Evolutionary conservation across 92 coral and sea anemone species (phyloP).

Genomic region (Heliopora coerulea): DNA sequence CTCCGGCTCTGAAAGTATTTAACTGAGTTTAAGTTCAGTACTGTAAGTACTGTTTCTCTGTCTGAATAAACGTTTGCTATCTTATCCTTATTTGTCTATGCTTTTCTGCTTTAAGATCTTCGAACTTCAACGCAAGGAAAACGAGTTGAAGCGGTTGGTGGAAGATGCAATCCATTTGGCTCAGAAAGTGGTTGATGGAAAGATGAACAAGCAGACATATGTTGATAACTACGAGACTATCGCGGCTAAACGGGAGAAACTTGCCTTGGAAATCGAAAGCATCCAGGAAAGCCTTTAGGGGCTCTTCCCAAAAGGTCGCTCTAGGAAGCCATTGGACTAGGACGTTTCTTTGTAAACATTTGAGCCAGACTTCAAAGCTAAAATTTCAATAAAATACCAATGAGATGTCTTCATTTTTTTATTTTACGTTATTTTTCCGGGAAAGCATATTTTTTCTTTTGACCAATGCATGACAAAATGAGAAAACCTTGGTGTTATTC

Average conservation of each 20-base stretch:
- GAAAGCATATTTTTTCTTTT: no score
- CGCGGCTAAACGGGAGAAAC: slow-evolving; percentile 81
- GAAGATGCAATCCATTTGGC: slow-evolving; percentile 90
- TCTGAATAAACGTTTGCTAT: neutral
- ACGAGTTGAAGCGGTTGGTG: slow-evolving; percentile 78
- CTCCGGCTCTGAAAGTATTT: no score
- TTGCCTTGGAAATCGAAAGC: slow-evolving; percentile 80
- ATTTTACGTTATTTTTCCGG: no score
- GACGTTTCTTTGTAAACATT: neutral
- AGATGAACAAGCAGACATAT: slow-evolving; percentile 83
- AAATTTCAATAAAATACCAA: no score
- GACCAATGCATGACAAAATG: no score
- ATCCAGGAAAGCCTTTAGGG: slow-evolving; percentile 45
- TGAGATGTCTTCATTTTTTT: no score
- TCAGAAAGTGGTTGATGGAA: slow-evolving; percentile 87
- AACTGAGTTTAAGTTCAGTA: no score
- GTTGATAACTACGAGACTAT: slow-evolving; percentile 76
- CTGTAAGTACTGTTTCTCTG: no score
- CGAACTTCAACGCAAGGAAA: slow-evolving; percentile 94
- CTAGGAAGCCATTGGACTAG: no score
- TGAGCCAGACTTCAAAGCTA: neutral
- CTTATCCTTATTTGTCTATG: neutral
- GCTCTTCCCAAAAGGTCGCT: neutral
- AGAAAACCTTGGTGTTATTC: no score
- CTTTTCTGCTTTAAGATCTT: slow-evolving; percentile 52